Base-by-base conservation (phyloP, 2,797 vertebrate species). In the Anguilla anguilla region DNA sequence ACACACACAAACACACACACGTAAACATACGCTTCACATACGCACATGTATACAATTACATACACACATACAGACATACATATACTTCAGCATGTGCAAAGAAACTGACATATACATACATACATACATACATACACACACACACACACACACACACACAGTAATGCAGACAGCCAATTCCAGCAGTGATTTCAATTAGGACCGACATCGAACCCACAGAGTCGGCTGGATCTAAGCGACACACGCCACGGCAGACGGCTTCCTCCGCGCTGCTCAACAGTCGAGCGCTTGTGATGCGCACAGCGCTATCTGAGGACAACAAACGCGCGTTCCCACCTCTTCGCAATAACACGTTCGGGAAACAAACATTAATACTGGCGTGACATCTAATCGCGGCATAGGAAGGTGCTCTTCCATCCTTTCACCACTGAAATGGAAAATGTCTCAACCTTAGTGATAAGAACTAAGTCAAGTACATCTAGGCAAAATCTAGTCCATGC, bases 211-310 rank as follows among this genome's bases (percentile, higher is more conserved):
- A 91, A 93, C 92, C 93, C 95, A 94, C 83, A 94, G 92, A 90
- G 89, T 92, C 94, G 93, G 53, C 89, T 92, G 95, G 94, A 95
- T 92, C 86, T 90, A 87, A 93, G 94, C 25, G 22, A 92, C 93
- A 92, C 87, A 89, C 90, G 89, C 92, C 89, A 90, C 85, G 88
- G 93, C 96, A 97, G 96, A 96, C 96, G 96, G 96, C 92, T 74
- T 91, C 90, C 91, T 93, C 92, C 49, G n/a, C 74, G 19, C 15
- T 82, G 88, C 91, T 91, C 90, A 90, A 93, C 94, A 94, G 92
- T 94, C 92, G 90, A 93, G 95, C 93, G 93, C 92, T 89, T 93
- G 92, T 90, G 85, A 89, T 84, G 87, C 88, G 72, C 6, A 51
- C 7, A 57, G 49, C 25, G 6, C 51, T 55, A 94, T 94, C 92